These are phyloP conservation scores for Spicauda simplicius DNA, from an alignment of 2,888 invertebrate genomes.

Conservation along the genomic window DNA sequence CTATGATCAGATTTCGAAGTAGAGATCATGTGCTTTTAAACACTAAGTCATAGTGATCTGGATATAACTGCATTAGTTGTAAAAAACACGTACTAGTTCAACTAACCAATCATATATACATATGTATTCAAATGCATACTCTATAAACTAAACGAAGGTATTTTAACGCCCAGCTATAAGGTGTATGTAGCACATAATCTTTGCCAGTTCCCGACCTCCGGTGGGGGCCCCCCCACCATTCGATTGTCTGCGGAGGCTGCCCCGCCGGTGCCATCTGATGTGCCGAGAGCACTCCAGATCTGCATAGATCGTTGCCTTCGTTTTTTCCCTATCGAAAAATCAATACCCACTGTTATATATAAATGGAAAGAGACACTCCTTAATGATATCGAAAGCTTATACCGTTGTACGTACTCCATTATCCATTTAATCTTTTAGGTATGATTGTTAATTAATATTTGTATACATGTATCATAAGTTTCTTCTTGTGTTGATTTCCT, in stretches of 20 bases:
- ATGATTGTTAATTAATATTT: not conserved
- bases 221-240: constrained; percentile 74
- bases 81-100: too few species aligned
- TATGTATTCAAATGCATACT: not conserved
- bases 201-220: constrained; percentile 76
- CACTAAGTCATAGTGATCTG: too few species aligned
- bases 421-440: not conserved
- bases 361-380: constrained; percentile 73
- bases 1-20: too few species aligned
- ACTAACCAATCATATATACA: not conserved
- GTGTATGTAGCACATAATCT: constrained; percentile 59
- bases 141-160: constrained; percentile 6
- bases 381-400: constrained; percentile 61
- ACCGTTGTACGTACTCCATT: not conserved
- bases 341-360: constrained; percentile 81
- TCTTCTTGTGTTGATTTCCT: not conserved
- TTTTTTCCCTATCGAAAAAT: constrained; percentile 85
- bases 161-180: constrained; percentile 30
- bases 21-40: too few species aligned
- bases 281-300: constrained; percentile 85
- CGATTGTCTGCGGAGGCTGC: constrained; percentile 85
- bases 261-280: constrained; percentile 85
- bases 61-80: too few species aligned
- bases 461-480: not conserved
- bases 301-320: constrained; percentile 85